Evolutionary conservation across 2,888 invertebrate species (phyloP).

Genomic region (Torymus auratus): DNA sequence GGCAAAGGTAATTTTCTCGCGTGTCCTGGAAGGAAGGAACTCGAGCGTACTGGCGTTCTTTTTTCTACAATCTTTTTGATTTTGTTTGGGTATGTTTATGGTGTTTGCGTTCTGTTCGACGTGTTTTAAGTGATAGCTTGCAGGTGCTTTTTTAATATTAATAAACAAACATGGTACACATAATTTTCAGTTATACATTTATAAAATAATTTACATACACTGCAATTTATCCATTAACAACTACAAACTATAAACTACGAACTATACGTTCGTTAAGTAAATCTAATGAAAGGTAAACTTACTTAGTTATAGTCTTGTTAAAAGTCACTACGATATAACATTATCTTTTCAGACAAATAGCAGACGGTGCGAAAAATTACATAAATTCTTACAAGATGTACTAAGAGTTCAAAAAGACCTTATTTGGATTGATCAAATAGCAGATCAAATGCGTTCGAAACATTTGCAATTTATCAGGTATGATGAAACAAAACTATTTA

Average conservation of each 20-base stretch:
- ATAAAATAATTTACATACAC: too few species aligned
- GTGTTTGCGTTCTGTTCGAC: too few species aligned
- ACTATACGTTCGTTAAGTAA: too few species aligned
- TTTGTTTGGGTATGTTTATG: too few species aligned
- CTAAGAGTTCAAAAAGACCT: conserved; percentile 66
- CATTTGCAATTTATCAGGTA: background rate
- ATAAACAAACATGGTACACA: too few species aligned
- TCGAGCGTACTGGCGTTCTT: background rate
- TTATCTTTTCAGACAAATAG: conserved; percentile 10
- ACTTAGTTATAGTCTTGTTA: too few species aligned
- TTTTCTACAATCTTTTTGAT: background rate
- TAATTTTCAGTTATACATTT: too few species aligned
- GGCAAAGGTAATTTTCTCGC: conserved; percentile 27
- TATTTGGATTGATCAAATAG: conserved; percentile 68
- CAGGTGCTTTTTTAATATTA: too few species aligned
- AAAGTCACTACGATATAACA: background rate
- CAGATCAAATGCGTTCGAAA: conserved; percentile 44
- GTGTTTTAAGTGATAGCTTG: too few species aligned
- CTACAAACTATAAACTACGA: too few species aligned
- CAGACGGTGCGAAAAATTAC: conserved; percentile 49
- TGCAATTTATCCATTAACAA: too few species aligned
- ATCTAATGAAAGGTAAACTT: too few species aligned
- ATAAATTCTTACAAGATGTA: conserved; percentile 67
- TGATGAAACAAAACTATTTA: background rate
- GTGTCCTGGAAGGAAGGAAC: conserved; percentile 8